A percentile compares a stretch with the other conserved stretches of the same genome.
These are phyloP conservation scores for Lanistes nyassanus DNA, from an alignment of 1,140 invertebrate genomes.

Conservation along the genomic window DNA sequence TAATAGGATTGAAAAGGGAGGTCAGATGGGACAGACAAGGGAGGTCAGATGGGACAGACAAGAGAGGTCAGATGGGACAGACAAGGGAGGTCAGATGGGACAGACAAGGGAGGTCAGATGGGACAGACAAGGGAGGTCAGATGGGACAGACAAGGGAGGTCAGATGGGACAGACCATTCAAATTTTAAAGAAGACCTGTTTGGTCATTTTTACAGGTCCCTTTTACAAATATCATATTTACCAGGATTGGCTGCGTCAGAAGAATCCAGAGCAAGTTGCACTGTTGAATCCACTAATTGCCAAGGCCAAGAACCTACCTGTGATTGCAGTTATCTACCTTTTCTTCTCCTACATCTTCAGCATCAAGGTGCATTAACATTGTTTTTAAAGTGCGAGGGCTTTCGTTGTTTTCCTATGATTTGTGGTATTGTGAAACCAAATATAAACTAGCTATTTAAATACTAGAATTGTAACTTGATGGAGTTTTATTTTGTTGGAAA, in stretches of 20 bases:
- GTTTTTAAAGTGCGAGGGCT: too few species aligned
- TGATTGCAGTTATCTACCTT: slow-evolving; percentile 76
- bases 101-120: too few species aligned
- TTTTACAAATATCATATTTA: slow-evolving; percentile 90
- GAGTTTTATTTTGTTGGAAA: background rate
- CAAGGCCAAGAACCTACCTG: slow-evolving; percentile 76
- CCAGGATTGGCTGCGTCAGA: slow-evolving; percentile 79
- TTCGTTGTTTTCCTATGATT: background rate
- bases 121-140: too few species aligned
- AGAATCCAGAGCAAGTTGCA: slow-evolving; percentile 75
- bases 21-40: too few species aligned
- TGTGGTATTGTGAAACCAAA: background rate
- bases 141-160: too few species aligned
- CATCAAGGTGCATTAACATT: slow-evolving; percentile 72
- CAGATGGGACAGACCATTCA: too few species aligned
- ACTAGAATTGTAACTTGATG: too few species aligned
- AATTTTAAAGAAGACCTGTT: background rate
- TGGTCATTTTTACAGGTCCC: slow-evolving; percentile 74
- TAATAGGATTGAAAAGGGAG: too few species aligned
- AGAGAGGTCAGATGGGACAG: too few species aligned
- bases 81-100: too few species aligned
- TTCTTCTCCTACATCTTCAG: slow-evolving; percentile 76
- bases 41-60: too few species aligned
- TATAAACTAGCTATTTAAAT: too few species aligned
- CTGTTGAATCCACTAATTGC: slow-evolving; percentile 72